A percentile compares a stretch with the other conserved stretches of the same genome.
These are phyloP conservation scores for Alentia gelatinosa DNA, from an alignment of 2,888 invertebrate genomes.

Conservation along the genomic window DNA sequence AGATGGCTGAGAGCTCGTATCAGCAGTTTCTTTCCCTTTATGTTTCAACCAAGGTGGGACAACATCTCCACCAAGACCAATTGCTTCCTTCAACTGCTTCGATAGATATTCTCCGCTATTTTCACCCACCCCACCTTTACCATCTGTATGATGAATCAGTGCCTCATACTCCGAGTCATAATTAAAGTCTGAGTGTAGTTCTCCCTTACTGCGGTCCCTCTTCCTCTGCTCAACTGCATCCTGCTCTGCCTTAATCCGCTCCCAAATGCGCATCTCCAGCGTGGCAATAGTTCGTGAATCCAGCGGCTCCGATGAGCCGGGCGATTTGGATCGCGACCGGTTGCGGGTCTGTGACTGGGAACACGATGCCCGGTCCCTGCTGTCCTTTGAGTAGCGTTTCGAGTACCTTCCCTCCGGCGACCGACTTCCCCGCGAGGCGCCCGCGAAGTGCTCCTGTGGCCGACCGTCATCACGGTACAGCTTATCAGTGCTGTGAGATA, in stretches of 20 bases:
- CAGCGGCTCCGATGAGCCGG: neutral
- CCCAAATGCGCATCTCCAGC: neutral
- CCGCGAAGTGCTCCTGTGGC: neutral
- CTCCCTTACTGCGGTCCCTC: neutral
- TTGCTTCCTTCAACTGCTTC: neutral
- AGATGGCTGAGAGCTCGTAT: neutral
- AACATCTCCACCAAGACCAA: neutral
- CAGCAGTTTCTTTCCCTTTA: neutral
- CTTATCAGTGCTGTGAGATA: neutral
- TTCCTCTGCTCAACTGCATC: neutral
- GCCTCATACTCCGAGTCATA: neutral
- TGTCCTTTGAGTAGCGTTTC: neutral
- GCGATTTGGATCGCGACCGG: neutral
- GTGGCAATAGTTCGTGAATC: neutral
- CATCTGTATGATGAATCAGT: neutral
- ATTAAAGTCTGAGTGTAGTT: neutral
- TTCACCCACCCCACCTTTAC: neutral
- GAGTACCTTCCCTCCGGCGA: neutral
- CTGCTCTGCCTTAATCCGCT: neutral
- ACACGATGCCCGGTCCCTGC: neutral
- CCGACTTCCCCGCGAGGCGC: neutral
- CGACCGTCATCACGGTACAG: neutral
- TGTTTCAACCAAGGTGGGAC: neutral
- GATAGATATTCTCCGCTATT: neutral
- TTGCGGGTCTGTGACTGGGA: neutral